Percentiles rank a stretch among this genome's conserved stretches.
These are phyloP conservation scores for Epizoanthus illoricatus DNA, from an alignment of 92 coral and sea anemone species.

Conservation along the genomic window DNA sequence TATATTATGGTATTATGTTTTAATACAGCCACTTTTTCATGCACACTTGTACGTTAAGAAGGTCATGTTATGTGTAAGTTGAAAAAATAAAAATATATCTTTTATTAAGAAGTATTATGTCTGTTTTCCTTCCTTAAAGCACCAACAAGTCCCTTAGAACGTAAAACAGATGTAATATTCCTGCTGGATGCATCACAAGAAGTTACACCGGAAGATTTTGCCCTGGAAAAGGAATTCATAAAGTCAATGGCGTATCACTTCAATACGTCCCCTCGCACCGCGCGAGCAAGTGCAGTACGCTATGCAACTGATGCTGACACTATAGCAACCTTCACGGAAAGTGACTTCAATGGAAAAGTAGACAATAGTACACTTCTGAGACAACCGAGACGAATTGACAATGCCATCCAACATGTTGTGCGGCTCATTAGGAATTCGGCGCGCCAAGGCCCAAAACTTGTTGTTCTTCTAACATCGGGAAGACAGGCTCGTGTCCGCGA, in stretches of 20 bases:
- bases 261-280: constrained; percentile 36
- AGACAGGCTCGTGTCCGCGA: constrained; percentile 37
- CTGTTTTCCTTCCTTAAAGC: not conserved
- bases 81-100: no score
- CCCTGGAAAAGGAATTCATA: constrained; percentile 41
- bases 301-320: constrained; percentile 50
- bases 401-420: constrained; percentile 31
- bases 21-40: no score
- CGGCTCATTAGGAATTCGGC: constrained; percentile 24
- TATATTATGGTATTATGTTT: no score
- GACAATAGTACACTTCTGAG: constrained; percentile 10
- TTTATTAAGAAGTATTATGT: not conserved
- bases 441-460: constrained; percentile 32
- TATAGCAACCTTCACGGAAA: constrained; percentile 10
- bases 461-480: constrained; percentile 48
- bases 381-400: constrained; percentile 31
- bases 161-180: constrained; percentile 39
- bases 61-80: no score
- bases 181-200: constrained; percentile 50
- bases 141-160: constrained; percentile 29
- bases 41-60: no score
- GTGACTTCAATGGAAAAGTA: constrained; percentile 8
- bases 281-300: constrained; percentile 44
- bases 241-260: constrained; percentile 46
- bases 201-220: constrained; percentile 26